phyloP scores from a whole-genome alignment of 1,140 invertebrate species.

The Carcinoscorpius rotundicauda region DNA sequence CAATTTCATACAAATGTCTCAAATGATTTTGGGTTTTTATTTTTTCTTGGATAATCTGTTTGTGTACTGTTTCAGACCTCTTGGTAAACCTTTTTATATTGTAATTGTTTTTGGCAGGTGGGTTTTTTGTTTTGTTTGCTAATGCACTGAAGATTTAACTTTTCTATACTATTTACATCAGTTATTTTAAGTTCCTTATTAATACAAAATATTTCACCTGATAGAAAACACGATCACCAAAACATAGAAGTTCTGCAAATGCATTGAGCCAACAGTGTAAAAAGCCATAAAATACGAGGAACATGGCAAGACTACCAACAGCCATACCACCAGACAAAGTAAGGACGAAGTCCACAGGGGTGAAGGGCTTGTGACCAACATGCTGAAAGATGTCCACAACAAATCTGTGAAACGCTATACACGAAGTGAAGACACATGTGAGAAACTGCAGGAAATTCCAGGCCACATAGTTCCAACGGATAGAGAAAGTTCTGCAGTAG shows the following conservation, averaged over 20 bases:
- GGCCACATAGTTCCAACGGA: slow-evolving; percentile 59
- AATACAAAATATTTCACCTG: slow-evolving; percentile 36
- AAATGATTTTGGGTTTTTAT: too few species aligned
- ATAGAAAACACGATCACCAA: slow-evolving; percentile 75
- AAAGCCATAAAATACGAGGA: slow-evolving; percentile 70
- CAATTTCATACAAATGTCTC: too few species aligned
- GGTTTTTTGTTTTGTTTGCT: too few species aligned
- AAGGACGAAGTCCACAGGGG: slow-evolving; percentile 43
- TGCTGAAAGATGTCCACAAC: slow-evolving; percentile 53
- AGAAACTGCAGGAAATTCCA: slow-evolving; percentile 57
- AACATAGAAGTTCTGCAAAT: slow-evolving; percentile 69
- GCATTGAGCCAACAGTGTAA: slow-evolving; percentile 82
- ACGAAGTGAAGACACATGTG: slow-evolving; percentile 59
- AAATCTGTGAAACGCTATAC: slow-evolving; percentile 63
- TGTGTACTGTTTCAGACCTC: too few species aligned
- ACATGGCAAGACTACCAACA: slow-evolving; percentile 54
- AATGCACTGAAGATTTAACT: too few species aligned
- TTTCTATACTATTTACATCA: too few species aligned
- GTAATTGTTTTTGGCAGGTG: too few species aligned
- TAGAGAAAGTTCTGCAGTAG: slow-evolving; percentile 45
- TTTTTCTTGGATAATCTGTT: too few species aligned
- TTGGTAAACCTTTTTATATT: too few species aligned
- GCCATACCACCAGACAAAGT: slow-evolving; percentile 58
- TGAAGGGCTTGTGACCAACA: slow-evolving; percentile 51
- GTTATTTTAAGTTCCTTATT: too few species aligned